These are phyloP conservation scores for Rhizomys pruinosus DNA, from an alignment of 2,113 vertebrate species.

Conservation along the genomic window DNA sequence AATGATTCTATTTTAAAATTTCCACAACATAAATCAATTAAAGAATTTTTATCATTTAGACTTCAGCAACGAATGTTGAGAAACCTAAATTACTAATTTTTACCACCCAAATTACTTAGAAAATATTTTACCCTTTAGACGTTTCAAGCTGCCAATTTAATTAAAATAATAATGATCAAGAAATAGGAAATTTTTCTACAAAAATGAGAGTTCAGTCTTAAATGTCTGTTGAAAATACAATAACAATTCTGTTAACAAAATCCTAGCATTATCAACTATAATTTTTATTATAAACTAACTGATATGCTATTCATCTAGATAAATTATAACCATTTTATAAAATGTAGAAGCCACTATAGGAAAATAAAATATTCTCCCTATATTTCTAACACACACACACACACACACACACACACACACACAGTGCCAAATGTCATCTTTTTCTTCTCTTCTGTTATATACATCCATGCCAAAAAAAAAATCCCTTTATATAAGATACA, in stretches of 20 bases:
- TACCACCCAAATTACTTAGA: slow-evolving; percentile 57
- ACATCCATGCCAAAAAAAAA: neutral
- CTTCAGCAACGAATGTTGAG: slow-evolving; percentile 70
- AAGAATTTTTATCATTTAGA: slow-evolving; percentile 83
- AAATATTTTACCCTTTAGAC: slow-evolving; percentile 65
- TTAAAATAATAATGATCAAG: slow-evolving; percentile 56
- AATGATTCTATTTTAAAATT: slow-evolving; percentile 85
- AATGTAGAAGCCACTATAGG: neutral
- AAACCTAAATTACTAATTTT: slow-evolving; percentile 35
- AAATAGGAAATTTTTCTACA: slow-evolving; percentile 59
- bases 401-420: neutral
- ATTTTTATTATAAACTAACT: slow-evolving; percentile 61
- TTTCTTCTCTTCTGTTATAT: neutral
- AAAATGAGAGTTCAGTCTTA: slow-evolving; percentile 63
- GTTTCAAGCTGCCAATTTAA: slow-evolving; percentile 62
- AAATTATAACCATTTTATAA: slow-evolving; percentile 50
- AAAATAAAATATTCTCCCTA: slow-evolving; percentile 4
- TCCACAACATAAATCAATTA: slow-evolving; percentile 84
- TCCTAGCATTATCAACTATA: slow-evolving; percentile 39
- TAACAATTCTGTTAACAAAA: slow-evolving; percentile 39
- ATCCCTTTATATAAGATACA: neutral
- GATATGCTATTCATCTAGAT: slow-evolving; percentile 31
- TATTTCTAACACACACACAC: neutral
- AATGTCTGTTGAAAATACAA: slow-evolving; percentile 59
- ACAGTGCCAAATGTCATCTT: neutral